phyloP scores from a whole-genome alignment of 2,888 invertebrate genomes.

The Frankliniella fusca region DNA sequence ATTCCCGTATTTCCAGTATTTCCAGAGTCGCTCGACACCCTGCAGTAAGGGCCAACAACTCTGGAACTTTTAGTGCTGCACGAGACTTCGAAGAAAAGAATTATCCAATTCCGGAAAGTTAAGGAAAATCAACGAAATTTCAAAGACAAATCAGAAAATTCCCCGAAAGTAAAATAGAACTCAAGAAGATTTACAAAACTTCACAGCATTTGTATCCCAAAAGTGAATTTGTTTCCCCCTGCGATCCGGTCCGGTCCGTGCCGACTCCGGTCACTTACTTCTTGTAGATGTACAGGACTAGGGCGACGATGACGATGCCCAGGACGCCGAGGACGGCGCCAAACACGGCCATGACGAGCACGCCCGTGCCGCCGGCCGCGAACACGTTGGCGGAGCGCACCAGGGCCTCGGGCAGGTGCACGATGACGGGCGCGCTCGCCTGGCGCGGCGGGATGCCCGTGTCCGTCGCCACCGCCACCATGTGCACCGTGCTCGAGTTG shows the following conservation, averaged over 20 bases:
- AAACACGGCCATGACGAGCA: constrained; percentile 58
- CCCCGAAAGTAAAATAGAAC: too few species aligned
- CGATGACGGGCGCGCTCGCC: constrained; percentile 50
- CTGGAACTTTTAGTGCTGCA: too few species aligned
- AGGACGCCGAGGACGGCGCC: constrained; percentile 69
- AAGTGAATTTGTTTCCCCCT: too few species aligned
- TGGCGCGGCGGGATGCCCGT: constrained; percentile 76
- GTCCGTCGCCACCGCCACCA: constrained; percentile 79
- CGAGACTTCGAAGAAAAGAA: too few species aligned
- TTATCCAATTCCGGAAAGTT: constrained; percentile 4
- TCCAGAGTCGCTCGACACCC: too few species aligned
- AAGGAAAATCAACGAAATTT: not conserved
- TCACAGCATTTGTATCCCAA: too few species aligned
- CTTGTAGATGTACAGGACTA: constrained; percentile 73
- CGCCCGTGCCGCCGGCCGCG: constrained; percentile 45
- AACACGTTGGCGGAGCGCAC: constrained; percentile 42
- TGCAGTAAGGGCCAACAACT: too few species aligned
- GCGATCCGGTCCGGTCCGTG: too few species aligned
- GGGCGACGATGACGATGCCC: constrained; percentile 67
- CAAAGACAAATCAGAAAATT: too few species aligned
- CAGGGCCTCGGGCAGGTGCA: constrained; percentile 49
- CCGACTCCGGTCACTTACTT: constrained; percentile 58
- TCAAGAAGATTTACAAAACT: too few species aligned
- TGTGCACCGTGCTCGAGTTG: constrained; percentile 61
- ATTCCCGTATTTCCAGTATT: too few species aligned